Percentiles rank a stretch among this genome's conserved stretches.
Evolutionary conservation across 53 echinoderm and acorn worm species (phyloP).

Genomic region (Henricia sp.): DNA sequence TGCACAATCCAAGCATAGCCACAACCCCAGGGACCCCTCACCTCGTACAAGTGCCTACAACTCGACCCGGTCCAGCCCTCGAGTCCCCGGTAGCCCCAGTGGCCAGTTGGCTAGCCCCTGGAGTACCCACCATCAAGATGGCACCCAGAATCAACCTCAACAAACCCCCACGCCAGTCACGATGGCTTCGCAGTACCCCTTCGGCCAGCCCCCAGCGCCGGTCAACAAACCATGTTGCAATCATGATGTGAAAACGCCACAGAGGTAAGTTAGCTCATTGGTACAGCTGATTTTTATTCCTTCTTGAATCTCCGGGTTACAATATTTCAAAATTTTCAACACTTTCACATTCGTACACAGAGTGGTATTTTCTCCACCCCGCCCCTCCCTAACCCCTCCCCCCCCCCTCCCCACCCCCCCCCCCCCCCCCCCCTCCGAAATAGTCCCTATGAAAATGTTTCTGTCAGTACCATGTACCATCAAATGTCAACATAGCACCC

Average conservation of each 20-base stretch:
- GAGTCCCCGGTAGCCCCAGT: constrained; percentile 1
- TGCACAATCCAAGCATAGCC: neutral
- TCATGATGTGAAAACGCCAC: neutral
- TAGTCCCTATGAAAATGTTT: too few relatives aligned
- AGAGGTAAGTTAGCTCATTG: constrained; percentile 2
- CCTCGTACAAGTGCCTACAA: constrained; percentile 19
- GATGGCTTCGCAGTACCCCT: neutral
- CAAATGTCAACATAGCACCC: too few relatives aligned
- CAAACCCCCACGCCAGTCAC: constrained; percentile 1
- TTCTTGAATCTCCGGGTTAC: neutral
- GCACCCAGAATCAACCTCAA: constrained; percentile 15
- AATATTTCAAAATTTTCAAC: neutral
- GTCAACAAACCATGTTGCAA: neutral
- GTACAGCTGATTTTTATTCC: neutral
- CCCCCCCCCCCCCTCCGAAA: too few relatives aligned
- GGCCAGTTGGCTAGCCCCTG: constrained; percentile 29
- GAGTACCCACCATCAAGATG: neutral
- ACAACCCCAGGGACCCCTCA: constrained; percentile 8
- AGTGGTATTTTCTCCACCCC: neutral
- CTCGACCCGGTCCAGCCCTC: constrained; percentile 10
- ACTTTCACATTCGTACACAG: neutral
- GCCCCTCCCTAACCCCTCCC: neutral
- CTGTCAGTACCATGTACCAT: too few relatives aligned
- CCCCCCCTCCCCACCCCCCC: neutral
- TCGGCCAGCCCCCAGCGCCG: neutral